These are phyloP conservation scores for Mus minutoides DNA, from an alignment of 2,797 vertebrate species.

Conservation along the genomic window DNA sequence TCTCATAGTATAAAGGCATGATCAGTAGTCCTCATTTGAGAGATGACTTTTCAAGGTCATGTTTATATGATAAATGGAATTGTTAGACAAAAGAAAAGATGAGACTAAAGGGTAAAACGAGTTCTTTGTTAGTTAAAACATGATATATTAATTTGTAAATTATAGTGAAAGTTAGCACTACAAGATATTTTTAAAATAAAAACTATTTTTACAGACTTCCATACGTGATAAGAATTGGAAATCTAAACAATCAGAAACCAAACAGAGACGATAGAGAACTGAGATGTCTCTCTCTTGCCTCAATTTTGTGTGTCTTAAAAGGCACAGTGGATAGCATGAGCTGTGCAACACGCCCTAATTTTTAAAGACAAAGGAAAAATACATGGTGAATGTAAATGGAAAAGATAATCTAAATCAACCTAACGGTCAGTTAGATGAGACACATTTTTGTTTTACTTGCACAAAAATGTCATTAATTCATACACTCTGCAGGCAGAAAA, in stretches of 20 bases:
- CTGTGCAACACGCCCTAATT: background rate
- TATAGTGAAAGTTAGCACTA: background rate
- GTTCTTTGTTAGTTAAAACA: constrained; percentile 36
- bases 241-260: background rate
- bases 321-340: background rate
- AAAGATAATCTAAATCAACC: constrained; percentile 8
- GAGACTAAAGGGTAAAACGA: background rate
- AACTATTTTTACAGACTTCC: constrained; percentile 13
- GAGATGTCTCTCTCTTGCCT: background rate
- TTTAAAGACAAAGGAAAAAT: constrained; percentile 24
- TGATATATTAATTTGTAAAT: background rate
- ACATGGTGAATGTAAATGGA: background rate
- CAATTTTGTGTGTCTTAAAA: background rate
- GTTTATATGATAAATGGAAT: constrained; percentile 20
- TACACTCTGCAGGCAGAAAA: background rate
- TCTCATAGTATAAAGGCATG: background rate
- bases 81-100: background rate
- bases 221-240: background rate
- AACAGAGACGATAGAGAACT: background rate
- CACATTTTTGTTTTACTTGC: constrained; percentile 8
- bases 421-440: background rate
- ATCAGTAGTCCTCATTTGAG: background rate
- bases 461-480: background rate
- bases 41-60: background rate
- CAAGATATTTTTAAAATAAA: constrained; percentile 30